Base-by-base conservation (phyloP, 1,140 invertebrate genomes). In the Venturia canescens region DNA sequence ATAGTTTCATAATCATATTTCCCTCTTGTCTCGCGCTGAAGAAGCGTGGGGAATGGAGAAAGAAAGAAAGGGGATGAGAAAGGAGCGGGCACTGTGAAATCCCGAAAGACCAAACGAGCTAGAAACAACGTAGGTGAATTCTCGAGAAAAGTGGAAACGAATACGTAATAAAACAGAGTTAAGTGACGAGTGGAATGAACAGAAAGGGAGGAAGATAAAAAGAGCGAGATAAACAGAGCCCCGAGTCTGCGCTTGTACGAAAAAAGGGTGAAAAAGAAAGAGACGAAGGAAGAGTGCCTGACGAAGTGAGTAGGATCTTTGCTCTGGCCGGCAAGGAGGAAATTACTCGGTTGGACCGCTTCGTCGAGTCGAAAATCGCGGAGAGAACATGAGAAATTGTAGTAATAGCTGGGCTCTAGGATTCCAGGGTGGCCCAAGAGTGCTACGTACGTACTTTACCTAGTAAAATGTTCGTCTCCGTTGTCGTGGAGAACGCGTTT, bases 271-370 rank as follows among this genome's bases (percentile, higher is more conserved):
- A 71, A 23, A 71, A 31, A 34, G 26, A 71, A 23, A 71, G 69
- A 34, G 69, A 34, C 11, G 21, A 23, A 63, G 23, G 27, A 23
- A 63, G 60, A 63, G 60, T 26, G 26, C 23, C 7, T 13, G 31
- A 15, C 3, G 50, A 38, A 27, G 71, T 31, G 66, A 31, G 27
- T 69, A 27, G 66, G n/a, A 69, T 69, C 27, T 31, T 69, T 69
- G 66, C 18, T 31, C 66, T 69, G 66, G 66, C 66, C 66, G 66
- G 66, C 27, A 69, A 69, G 48, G 31, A 74, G 71, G 48, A 74
- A 74, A 74, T 74, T 74, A 74, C 71, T 74, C 48, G 71, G 71
- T 53, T 29, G 26, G 71, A 53, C 26, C 48, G 71, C 71, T 74
- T 53, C 44, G 48, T 31, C 71, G 48, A 74, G 71, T 74, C 71